Conservation (phyloP, 37 sponge, comb jelly and placozoan genomes). For the Axinella damicornis region DNA sequence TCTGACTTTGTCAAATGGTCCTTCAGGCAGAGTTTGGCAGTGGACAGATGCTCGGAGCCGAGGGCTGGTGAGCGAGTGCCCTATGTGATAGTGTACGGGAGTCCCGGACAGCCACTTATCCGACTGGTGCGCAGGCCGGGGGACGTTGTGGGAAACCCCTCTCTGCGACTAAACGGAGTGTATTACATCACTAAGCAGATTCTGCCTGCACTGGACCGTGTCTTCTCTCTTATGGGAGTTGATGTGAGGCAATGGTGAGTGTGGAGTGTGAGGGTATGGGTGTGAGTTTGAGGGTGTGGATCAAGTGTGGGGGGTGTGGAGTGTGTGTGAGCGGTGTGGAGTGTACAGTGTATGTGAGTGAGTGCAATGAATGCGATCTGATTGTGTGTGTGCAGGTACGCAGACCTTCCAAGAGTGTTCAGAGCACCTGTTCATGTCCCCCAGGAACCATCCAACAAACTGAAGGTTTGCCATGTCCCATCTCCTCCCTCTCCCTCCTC, state of each 20-base stretch:
- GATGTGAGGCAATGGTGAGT: constrained; percentile 81
- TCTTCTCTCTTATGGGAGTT: constrained; percentile 87
- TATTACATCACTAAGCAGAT: constrained; percentile 95
- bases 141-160: constrained; percentile 56
- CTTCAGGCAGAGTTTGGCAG: constrained; percentile 11
- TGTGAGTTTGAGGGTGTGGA: constrained; percentile 82
- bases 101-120: constrained; percentile 89
- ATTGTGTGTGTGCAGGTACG: not conserved
- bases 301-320: not conserved
- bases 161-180: constrained; percentile 74
- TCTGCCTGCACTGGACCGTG: constrained; percentile 86
- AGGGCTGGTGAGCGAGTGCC: constrained; percentile 90
- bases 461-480: not conserved
- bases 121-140: constrained; percentile 72
- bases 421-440: not conserved
- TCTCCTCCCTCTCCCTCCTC: too few relatives aligned
- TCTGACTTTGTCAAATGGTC: too few relatives aligned
- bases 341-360: not conserved
- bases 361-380: too few relatives aligned
- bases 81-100: constrained; percentile 89
- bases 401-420: constrained; percentile 5
- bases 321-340: too few relatives aligned
- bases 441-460: not conserved
- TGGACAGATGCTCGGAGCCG: constrained; percentile 85
- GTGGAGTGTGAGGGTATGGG: too few relatives aligned